Base-by-base conservation (phyloP, 2,797 vertebrate species). In the Xenopus petersii region DNA sequence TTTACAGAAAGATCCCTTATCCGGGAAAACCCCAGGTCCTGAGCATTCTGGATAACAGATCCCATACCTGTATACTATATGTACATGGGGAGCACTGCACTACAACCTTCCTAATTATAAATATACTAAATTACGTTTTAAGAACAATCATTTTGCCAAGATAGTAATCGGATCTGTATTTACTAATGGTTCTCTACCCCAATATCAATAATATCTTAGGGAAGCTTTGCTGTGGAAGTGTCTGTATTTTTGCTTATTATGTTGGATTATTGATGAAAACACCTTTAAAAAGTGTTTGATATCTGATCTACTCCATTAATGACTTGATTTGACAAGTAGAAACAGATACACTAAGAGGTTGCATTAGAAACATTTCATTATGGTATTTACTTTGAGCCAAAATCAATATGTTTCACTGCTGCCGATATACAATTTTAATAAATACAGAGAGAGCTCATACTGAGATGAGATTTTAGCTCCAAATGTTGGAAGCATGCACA, bases 211-310 rank as follows among this genome's bases (percentile, higher is more conserved):
- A 67, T 15, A 64, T 78, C 61, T 60, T 64, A 70, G 65, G 26
- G n/a, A 64, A 74, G 48, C 61, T 42, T 78, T 33, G 61, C 15
- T 70, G 59, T 64, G 65, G 63, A 73, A 78, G 71, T 61, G 48
- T 26, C 71, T 79, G 56, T 10, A 66, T 65, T 61, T 74, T 55
- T 74, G 67, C 72, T 79, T 67, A 74, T 74, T 74, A 74, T 79
- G 71, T 73, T 66, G 73, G 73, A 51, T 59, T 73, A 78, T 73
- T 78, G 76, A 79, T 79, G 61, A 74, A 73, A 74, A 74, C 61
- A 79, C 71, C 76, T 79, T 51, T 73, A 74, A 66, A 79, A 79
- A 66, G 55, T 54, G 67, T 79, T 79, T 79, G 76, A 79, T 79
- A 70, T 73, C 76, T 79, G 61, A 79, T 74, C 66, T 59, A 70